These are phyloP conservation scores for Pipistrellus pygmaeus DNA, from an alignment of 2,797 vertebrate genomes.

Conservation along the genomic window DNA sequence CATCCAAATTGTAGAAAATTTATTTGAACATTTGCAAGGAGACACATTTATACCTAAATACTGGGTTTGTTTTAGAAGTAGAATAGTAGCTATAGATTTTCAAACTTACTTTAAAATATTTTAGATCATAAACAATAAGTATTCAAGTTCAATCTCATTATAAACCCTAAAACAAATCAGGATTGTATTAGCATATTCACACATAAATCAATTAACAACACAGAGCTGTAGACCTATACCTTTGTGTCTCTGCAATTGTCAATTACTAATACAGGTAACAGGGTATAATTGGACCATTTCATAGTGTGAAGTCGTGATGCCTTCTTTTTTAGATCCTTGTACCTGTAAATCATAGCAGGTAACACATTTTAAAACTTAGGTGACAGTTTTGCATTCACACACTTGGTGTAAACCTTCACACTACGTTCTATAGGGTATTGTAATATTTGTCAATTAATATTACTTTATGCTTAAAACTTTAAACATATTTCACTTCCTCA, in stretches of 20 bases:
- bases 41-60: constrained; percentile 23
- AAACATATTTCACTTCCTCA: constrained; percentile 80
- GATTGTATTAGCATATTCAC: constrained; percentile 67
- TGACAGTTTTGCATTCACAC: constrained; percentile 91
- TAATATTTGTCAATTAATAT: constrained; percentile 90
- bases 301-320: constrained; percentile 85
- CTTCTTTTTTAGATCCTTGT: constrained; percentile 86
- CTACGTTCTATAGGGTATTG: constrained; percentile 88
- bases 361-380: constrained; percentile 89
- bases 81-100: constrained; percentile 57
- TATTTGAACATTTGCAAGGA: constrained; percentile 59
- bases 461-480: constrained; percentile 88
- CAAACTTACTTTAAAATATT: constrained; percentile 74
- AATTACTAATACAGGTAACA: constrained; percentile 86
- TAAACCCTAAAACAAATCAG: constrained; percentile 66
- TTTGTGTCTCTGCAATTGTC: constrained; percentile 82
- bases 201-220: constrained; percentile 82
- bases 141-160: constrained; percentile 59
- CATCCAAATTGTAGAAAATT: constrained; percentile 6
- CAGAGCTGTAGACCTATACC: constrained; percentile 67
- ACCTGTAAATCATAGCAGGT: constrained; percentile 89
- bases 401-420: constrained; percentile 90
- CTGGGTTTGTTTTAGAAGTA: constrained; percentile 48
- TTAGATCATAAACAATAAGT: constrained; percentile 55
- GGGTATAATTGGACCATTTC: constrained; percentile 85